Evolutionary conservation across 1,140 invertebrate genomes (phyloP).

Genomic region (Brachionus paranguensis): DNA sequence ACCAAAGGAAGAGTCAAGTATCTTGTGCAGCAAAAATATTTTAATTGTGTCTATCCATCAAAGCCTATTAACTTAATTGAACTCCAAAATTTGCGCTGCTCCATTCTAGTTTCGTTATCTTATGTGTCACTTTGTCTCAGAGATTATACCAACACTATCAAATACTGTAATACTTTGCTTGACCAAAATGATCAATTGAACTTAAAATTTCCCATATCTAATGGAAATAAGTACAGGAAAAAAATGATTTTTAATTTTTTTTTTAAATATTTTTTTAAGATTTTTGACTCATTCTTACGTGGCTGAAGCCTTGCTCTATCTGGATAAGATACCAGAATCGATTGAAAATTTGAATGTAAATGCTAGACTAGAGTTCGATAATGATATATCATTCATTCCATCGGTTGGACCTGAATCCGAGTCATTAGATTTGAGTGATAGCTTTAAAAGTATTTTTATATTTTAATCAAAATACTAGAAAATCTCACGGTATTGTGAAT

Average conservation of each 20-base stretch:
- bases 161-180: constrained; percentile 67
- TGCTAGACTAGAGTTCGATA: constrained; percentile 63
- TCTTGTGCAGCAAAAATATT: neutral
- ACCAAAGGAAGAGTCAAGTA: constrained; percentile 34
- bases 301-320: constrained; percentile 75
- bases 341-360: constrained; percentile 68
- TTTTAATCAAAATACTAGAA: too few relatives aligned
- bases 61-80: constrained; percentile 51
- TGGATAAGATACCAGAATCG: constrained; percentile 75
- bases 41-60: constrained; percentile 30
- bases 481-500: too few relatives aligned
- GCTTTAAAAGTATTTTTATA: neutral
- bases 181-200: constrained; percentile 58
- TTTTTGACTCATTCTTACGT: constrained; percentile 79
- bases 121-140: constrained; percentile 77
- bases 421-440: neutral
- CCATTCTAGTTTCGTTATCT: constrained; percentile 69
- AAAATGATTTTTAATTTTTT: neutral
- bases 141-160: constrained; percentile 72
- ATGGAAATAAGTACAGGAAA: constrained; percentile 59
- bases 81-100: constrained; percentile 58
- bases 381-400: constrained; percentile 58
- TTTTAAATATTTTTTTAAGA: constrained; percentile 53
- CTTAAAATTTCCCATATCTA: neutral
- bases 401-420: constrained; percentile 46